Percentiles rank a stretch among this genome's conserved stretches.
Conservation (phyloP, 1,140 invertebrate species). For the Macrostomum lignano region DNA sequence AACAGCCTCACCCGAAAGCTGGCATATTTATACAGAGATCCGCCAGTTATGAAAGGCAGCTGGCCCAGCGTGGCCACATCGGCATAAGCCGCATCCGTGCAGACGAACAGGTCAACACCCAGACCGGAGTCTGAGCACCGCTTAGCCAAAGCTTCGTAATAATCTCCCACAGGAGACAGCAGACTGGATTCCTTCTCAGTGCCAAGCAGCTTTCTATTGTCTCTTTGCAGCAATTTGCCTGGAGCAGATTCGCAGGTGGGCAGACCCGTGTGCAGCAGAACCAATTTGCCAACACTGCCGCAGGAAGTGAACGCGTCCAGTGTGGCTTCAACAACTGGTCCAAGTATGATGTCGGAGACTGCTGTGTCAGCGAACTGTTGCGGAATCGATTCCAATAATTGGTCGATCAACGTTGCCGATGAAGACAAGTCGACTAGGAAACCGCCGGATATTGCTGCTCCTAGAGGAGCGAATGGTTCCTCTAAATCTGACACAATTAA, state of each 20-base stretch:
- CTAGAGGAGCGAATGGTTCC: no score
- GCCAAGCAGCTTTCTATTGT: conserved; percentile 73
- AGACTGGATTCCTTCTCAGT: conserved; percentile 62
- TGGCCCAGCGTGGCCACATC: conserved; percentile 77
- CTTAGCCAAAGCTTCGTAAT: conserved; percentile 68
- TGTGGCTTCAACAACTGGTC: conserved; percentile 83
- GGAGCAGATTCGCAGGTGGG: conserved; percentile 72
- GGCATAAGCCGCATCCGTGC: conserved; percentile 77
- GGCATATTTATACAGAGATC: conserved; percentile 76
- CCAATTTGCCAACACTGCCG: conserved; percentile 57
- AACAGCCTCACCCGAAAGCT: conserved; percentile 88
- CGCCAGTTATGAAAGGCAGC: conserved; percentile 58
- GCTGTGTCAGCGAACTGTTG: conserved; percentile 60
- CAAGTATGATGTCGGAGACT: conserved; percentile 71
- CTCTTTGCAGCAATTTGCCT: conserved; percentile 72
- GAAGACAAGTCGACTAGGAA: no score
- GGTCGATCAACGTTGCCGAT: no score
- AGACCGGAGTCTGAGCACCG: conserved; percentile 61
- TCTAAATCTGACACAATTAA: no score
- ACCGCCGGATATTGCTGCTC: no score
- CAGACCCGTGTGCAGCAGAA: conserved; percentile 77
- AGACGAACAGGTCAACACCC: conserved; percentile 62
- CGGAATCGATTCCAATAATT: conserved; percentile 71
- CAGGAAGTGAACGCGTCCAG: conserved; percentile 63
- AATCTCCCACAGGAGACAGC: no score